Evolutionary conservation across 2,888 invertebrate species (phyloP).

Genomic region (Mythimna lalbum): DNA sequence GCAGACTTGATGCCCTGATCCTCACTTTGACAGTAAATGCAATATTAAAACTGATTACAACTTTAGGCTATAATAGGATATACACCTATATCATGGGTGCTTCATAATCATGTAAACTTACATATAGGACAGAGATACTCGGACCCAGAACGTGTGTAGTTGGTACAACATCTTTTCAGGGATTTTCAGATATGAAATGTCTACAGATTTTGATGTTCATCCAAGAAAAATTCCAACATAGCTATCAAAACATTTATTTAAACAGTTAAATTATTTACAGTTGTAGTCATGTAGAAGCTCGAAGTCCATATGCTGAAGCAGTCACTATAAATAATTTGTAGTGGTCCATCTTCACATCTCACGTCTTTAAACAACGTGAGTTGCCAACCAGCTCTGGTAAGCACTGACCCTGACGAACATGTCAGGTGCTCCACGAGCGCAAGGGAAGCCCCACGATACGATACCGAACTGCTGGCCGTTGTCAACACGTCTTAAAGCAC

Average conservation of each 20-base stretch:
- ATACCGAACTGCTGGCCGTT: slow-evolving; percentile 73
- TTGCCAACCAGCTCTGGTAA: slow-evolving; percentile 66
- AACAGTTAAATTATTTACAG: slow-evolving; percentile 17
- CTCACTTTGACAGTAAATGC: no score
- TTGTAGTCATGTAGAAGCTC: not conserved
- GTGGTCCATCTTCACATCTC: slow-evolving; percentile 1
- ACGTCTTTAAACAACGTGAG: slow-evolving; percentile 44
- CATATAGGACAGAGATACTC: no score
- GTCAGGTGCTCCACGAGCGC: slow-evolving; percentile 79
- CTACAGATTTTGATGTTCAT: no score
- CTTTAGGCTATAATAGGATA: no score
- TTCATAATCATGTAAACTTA: no score
- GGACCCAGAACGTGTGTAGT: no score
- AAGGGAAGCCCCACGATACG: slow-evolving; percentile 83
- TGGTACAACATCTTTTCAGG: no score
- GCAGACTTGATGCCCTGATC: no score
- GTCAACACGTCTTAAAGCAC: slow-evolving; percentile 67
- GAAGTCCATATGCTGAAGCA: not conserved
- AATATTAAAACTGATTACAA: no score
- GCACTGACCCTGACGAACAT: slow-evolving; percentile 74
- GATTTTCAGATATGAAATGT: no score
- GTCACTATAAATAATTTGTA: not conserved
- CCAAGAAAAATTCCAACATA: not conserved
- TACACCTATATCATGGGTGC: no score
- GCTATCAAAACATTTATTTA: slow-evolving; percentile 29